Percentiles rank a stretch among this genome's conserved stretches.
These are phyloP conservation scores for Dromiciops gliroides DNA, from an alignment of 2,113 vertebrate species.

Conservation along the genomic window DNA sequence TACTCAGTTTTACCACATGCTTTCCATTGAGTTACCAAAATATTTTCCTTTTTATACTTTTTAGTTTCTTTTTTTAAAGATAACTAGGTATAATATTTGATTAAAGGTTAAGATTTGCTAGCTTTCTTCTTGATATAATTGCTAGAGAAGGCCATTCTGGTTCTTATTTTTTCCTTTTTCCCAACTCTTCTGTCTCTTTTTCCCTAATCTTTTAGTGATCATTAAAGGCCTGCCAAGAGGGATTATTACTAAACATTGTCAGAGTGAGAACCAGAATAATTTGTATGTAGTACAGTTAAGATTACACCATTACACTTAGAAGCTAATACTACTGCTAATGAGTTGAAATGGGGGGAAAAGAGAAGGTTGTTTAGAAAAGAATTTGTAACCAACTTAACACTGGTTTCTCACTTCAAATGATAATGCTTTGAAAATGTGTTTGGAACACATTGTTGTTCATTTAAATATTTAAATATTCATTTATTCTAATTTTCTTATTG, in stretches of 20 bases:
- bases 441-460: constrained; percentile 83
- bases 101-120: neutral
- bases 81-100: neutral
- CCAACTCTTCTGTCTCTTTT: constrained; percentile 58
- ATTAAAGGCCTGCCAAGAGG: constrained; percentile 74
- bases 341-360: constrained; percentile 68
- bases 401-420: constrained; percentile 80
- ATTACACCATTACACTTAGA: constrained; percentile 58
- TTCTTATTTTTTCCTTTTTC: constrained; percentile 51
- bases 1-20: neutral
- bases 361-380: constrained; percentile 67
- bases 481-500: constrained; percentile 85
- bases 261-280: constrained; percentile 62
- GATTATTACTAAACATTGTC: constrained; percentile 71
- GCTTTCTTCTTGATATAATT: neutral
- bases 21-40: neutral
- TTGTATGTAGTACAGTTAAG: constrained; percentile 72
- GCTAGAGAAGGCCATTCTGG: constrained; percentile 4
- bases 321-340: constrained; percentile 66
- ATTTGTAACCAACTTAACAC: constrained; percentile 73
- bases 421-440: constrained; percentile 84
- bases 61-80: neutral
- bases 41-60: neutral
- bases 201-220: constrained; percentile 45
- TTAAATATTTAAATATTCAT: constrained; percentile 89